phyloP scores from a whole-genome alignment of 2,113 vertebrate species.

The Antechinus stuartii region DNA sequence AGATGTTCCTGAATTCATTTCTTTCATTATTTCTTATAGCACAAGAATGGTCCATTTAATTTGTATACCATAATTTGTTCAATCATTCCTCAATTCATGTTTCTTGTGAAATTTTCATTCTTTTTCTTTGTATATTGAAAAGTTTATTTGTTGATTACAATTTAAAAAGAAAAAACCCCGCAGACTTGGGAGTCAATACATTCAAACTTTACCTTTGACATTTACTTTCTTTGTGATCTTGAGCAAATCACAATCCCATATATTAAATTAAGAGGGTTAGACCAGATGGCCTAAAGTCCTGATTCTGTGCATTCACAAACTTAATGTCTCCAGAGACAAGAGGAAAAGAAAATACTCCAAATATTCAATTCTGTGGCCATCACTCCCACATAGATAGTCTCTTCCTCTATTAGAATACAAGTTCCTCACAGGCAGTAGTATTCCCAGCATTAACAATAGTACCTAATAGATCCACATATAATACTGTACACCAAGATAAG shows the following conservation, averaged over 20 bases:
- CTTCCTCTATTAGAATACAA: not conserved
- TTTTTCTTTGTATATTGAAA: not conserved
- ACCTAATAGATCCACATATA: too few species aligned
- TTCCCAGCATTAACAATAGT: not conserved
- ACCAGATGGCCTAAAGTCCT: not conserved
- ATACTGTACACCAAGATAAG: too few species aligned
- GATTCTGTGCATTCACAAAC: not conserved
- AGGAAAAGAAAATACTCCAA: not conserved
- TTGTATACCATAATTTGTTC: not conserved
- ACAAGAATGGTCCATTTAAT: not conserved
- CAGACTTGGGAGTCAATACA: not conserved
- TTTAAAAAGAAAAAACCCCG: not conserved
- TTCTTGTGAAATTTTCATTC: not conserved
- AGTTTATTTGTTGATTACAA: not conserved
- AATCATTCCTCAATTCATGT: not conserved
- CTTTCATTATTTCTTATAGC: not conserved
- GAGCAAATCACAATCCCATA: not conserved
- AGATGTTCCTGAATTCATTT: not conserved
- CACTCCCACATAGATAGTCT: not conserved
- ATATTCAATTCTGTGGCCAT: not conserved
- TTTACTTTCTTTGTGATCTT: not conserved
- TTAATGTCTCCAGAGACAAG: not conserved
- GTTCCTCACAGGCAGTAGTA: not conserved
- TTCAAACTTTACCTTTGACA: not conserved
- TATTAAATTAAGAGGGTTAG: not conserved